phyloP scores from a whole-genome alignment of 1,140 invertebrate genomes.

The Tachypleus tridentatus region DNA sequence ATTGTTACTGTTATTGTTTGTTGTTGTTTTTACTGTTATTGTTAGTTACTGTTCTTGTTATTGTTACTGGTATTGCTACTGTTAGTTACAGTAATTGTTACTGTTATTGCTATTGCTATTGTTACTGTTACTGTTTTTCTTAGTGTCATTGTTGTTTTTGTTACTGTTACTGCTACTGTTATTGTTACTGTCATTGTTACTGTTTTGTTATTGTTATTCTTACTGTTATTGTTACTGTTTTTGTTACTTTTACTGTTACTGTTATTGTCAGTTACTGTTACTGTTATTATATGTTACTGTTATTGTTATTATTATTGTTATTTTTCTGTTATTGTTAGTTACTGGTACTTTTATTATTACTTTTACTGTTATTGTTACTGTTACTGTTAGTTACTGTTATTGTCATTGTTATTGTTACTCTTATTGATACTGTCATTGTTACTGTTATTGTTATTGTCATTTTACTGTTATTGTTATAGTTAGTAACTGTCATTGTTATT shows the following conservation, averaged over 20 bases:
- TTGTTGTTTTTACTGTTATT: no score
- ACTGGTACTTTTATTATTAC: no score
- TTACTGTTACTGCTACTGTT: conserved; percentile 2
- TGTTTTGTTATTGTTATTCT: conserved; percentile 2
- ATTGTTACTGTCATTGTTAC: background rate
- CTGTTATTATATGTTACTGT: no score
- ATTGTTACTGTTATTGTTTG: no score
- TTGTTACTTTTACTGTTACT: conserved; percentile 1
- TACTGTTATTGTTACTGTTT: conserved; percentile 1
- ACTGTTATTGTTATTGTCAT: conserved; percentile 1
- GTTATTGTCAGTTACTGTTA: conserved; percentile 1
- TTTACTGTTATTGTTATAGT: no score
- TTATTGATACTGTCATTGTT: background rate
- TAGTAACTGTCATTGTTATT: background rate
- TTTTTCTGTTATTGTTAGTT: conserved; percentile 5
- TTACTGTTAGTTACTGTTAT: conserved; percentile 4
- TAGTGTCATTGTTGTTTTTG: background rate
- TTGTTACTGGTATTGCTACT: conserved; percentile 1
- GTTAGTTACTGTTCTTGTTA: conserved; percentile 5
- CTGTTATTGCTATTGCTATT: conserved; percentile 3
- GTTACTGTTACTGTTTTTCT: background rate
- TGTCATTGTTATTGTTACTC: conserved; percentile 4
- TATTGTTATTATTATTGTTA: conserved; percentile 3
- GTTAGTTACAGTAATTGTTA: no score
- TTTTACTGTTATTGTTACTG: conserved; percentile 6